Percentiles rank a stretch among this genome's conserved stretches.
phyloP scores from a whole-genome alignment of 2,797 vertebrate genomes.

The Pseudochaenichthys georgianus region DNA sequence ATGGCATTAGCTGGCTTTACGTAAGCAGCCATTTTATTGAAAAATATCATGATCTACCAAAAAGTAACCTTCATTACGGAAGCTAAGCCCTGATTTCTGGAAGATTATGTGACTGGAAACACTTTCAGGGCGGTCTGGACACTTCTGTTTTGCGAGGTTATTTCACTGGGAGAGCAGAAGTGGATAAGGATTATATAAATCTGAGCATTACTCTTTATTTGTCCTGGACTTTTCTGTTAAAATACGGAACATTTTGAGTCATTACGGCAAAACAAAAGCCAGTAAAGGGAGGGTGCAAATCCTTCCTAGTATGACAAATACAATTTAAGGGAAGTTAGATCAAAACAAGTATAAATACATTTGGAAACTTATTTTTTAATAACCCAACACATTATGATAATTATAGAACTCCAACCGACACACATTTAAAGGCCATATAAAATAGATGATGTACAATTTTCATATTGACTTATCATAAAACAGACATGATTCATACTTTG shows the following conservation, averaged over 20 bases:
- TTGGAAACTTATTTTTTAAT: not conserved
- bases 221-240: conserved; percentile 3
- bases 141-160: not conserved
- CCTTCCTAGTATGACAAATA: not conserved
- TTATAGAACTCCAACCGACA: no score
- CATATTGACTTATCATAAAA: not conserved
- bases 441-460: not conserved
- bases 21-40: conserved; percentile 57
- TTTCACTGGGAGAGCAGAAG: conserved; percentile 32
- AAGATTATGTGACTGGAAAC: conserved; percentile 17
- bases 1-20: conserved; percentile 47
- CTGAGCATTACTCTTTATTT: conserved; percentile 41
- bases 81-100: conserved; percentile 45
- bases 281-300: not conserved
- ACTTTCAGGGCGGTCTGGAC: not conserved
- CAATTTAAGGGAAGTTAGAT: not conserved
- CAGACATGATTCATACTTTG: not conserved
- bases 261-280: conserved; percentile 13
- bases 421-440: not conserved
- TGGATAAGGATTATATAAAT: conserved; percentile 33
- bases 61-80: conserved; percentile 50
- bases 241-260: conserved; percentile 4
- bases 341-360: not conserved
- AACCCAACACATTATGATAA: no score
- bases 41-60: conserved; percentile 45